A percentile compares a stretch with the other conserved stretches of the same genome.
These are phyloP conservation scores for Cottoperca gobio DNA, from an alignment of 2,797 vertebrate genomes.

Conservation along the genomic window DNA sequence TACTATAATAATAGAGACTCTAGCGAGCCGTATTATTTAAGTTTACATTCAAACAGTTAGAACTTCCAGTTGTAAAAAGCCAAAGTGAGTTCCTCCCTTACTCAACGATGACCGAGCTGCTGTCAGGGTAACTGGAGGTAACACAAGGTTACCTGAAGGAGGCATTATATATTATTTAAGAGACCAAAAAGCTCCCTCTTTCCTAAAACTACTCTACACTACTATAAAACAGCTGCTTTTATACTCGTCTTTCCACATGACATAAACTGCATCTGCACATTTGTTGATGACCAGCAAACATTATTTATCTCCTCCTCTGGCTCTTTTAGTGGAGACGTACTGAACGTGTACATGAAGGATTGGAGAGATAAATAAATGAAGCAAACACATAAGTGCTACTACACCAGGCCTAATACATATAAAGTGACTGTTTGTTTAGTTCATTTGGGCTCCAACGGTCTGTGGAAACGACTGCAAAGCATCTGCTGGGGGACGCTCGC, in stretches of 20 bases:
- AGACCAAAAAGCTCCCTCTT: constrained; percentile 39
- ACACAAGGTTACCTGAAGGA: constrained; percentile 27
- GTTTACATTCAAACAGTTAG: neutral
- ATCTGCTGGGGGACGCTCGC: constrained; percentile 76
- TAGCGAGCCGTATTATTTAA: neutral
- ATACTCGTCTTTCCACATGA: constrained; percentile 38
- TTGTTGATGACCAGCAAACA: neutral
- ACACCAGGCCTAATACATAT: constrained; percentile 67
- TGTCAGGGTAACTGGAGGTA: too few relatives aligned
- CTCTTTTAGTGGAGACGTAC: constrained; percentile 27
- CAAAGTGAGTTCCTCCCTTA: neutral
- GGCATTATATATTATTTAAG: constrained; percentile 61
- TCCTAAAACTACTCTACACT: constrained; percentile 44
- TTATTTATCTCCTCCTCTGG: constrained; percentile 3
- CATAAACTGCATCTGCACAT: constrained; percentile 11
- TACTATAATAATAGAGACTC: neutral
- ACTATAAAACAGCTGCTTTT: constrained; percentile 36
- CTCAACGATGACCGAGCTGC: too few relatives aligned
- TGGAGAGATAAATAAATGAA: constrained; percentile 57
- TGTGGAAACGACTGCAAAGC: constrained; percentile 72
- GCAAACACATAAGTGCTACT: constrained; percentile 58
- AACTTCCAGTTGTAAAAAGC: neutral
- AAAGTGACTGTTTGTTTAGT: constrained; percentile 78
- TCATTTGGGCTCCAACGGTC: constrained; percentile 79
- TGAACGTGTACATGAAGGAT: constrained; percentile 18